These are phyloP conservation scores for Garrulus glandarius DNA, from an alignment of 2,797 vertebrate species.

Conservation along the genomic window DNA sequence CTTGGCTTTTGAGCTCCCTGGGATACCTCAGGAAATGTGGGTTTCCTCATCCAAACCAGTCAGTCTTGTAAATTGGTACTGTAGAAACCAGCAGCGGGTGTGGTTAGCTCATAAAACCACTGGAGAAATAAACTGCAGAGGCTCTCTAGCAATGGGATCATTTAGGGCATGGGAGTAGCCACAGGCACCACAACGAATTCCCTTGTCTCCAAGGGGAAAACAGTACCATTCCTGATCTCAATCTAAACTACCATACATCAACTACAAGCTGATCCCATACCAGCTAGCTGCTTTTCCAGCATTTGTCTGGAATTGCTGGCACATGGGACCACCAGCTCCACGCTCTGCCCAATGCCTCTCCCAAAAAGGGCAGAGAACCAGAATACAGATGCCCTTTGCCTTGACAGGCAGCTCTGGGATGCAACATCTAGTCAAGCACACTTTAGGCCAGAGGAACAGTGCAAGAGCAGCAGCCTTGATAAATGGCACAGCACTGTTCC, in stretches of 20 bases:
- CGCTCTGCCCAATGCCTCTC: fast-evolving
- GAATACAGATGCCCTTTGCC: background rate
- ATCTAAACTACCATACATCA: background rate
- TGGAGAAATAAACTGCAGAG: background rate
- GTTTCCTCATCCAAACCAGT: conserved; percentile 63
- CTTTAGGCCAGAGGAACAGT: background rate
- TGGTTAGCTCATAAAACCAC: conserved; percentile 53
- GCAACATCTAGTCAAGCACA: background rate
- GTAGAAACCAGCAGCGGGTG: conserved; percentile 37
- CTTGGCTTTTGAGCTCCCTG: conserved; percentile 19
- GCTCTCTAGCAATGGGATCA: background rate
- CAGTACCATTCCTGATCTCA: background rate
- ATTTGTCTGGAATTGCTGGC: background rate
- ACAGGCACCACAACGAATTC: fast-evolving
- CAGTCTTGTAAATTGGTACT: conserved; percentile 58
- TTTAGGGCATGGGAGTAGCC: background rate
- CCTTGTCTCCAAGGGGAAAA: background rate
- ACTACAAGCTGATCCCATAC: background rate
- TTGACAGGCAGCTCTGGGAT: background rate
- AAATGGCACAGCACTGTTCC: background rate
- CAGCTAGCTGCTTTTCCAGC: background rate
- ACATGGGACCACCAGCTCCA: background rate
- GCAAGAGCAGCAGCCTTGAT: background rate
- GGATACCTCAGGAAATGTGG: conserved; percentile 60
- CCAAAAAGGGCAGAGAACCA: background rate